phyloP scores from a whole-genome alignment of 2,113 vertebrate genomes.

The Leuciscus idus region DNA sequence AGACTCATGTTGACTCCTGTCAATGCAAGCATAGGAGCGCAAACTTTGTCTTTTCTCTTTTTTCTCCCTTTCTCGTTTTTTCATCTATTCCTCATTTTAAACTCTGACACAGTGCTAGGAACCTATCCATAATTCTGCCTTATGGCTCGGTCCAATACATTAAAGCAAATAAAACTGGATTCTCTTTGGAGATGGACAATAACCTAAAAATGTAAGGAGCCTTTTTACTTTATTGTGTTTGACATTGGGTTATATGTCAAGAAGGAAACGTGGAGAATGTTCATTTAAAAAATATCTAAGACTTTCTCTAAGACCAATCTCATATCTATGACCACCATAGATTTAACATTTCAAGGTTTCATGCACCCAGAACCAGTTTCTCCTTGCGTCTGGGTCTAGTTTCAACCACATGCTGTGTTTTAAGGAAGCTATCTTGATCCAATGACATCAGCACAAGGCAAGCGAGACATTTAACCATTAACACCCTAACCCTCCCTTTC shows the following conservation, averaged over 20 bases:
- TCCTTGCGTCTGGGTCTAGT: not conserved
- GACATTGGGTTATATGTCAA: not conserved
- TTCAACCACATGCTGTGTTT: constrained; percentile 13
- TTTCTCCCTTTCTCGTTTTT: constrained; percentile 7
- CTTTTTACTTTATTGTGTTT: constrained; percentile 48
- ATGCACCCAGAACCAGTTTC: not conserved
- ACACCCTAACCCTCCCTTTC: constrained; percentile 40
- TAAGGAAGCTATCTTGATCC: constrained; percentile 16
- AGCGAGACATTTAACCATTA: constrained; percentile 56
- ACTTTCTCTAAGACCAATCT: not conserved
- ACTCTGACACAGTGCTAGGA: not conserved
- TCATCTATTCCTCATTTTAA: constrained; percentile 38
- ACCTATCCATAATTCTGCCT: not conserved
- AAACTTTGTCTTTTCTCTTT: constrained; percentile 39
- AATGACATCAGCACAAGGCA: constrained; percentile 9
- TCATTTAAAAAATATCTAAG: not conserved
- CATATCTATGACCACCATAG: not conserved
- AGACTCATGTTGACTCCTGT: constrained; percentile 26
- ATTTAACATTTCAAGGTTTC: not conserved
- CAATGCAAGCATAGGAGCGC: constrained; percentile 18
- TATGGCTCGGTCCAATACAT: constrained; percentile 61
- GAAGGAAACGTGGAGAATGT: not conserved
- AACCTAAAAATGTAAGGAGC: constrained; percentile 70
- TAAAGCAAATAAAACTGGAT: constrained; percentile 59
- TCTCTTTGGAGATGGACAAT: constrained; percentile 72